A percentile compares a stretch with the other conserved stretches of the same genome.
Conservation (phyloP, 2,888 invertebrate genomes). For the Lapara coniferarum region DNA sequence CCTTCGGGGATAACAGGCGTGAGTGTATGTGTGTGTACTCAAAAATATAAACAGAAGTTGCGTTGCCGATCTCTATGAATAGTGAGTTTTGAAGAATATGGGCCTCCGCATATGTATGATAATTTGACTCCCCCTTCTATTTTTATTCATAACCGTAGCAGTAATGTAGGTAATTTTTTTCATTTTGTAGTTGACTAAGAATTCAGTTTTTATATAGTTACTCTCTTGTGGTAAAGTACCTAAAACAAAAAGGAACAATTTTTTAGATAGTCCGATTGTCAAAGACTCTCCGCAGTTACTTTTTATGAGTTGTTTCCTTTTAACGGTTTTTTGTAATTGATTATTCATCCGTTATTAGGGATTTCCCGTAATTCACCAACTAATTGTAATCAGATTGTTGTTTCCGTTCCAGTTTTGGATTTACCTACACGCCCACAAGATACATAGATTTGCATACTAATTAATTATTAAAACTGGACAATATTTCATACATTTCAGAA, state of each 20-base stretch:
- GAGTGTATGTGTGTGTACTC: no score
- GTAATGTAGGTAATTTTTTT: no score
- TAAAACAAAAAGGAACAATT: background rate
- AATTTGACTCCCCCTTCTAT: no score
- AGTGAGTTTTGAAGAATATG: no score
- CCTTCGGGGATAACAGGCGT: no score
- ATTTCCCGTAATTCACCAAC: constrained; percentile 13
- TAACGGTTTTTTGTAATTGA: background rate
- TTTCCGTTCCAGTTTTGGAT: constrained; percentile 9
- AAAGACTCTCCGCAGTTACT: background rate
- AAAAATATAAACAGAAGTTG: no score
- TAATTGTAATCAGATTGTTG: constrained; percentile 1
- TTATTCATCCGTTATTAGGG: constrained; percentile 14
- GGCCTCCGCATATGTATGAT: no score
- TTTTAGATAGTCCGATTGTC: background rate
- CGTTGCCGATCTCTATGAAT: no score
- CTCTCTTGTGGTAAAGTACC: background rate
- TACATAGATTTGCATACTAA: background rate
- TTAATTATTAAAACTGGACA: background rate
- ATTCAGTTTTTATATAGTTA: background rate
- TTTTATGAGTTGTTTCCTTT: background rate
- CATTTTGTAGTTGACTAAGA: no score
- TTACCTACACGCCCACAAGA: background rate
- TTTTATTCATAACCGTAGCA: no score
- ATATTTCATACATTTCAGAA: no score